Conservation (phyloP, 2,113 vertebrate genomes). For the Paradoxurus hermaphroditus region DNA sequence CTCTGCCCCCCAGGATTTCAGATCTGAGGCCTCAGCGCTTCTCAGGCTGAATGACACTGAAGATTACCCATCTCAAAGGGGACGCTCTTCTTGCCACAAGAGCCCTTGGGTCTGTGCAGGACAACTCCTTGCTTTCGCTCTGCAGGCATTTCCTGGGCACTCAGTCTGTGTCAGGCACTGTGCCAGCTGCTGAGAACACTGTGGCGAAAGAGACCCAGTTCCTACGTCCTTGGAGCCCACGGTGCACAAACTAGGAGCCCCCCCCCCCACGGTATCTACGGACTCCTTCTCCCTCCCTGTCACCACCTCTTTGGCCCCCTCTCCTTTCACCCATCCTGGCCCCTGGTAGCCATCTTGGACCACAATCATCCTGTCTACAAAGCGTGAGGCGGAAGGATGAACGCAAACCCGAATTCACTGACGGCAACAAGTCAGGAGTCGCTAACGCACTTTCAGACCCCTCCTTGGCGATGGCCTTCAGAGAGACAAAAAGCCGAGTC, state of each 20-base stretch:
- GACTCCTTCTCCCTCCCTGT: not conserved
- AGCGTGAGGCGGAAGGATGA: not conserved
- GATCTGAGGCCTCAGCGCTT: not conserved
- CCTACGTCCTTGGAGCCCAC: not conserved
- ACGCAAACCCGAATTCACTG: not conserved
- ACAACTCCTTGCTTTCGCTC: not conserved
- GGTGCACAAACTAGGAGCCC: not conserved
- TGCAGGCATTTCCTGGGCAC: not conserved
- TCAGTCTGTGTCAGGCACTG: not conserved
- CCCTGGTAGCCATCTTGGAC: not conserved
- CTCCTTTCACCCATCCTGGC: not conserved
- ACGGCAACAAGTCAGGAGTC: not conserved
- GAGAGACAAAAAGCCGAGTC: not conserved
- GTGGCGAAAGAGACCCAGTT: not conserved
- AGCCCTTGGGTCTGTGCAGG: not conserved
- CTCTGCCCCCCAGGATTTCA: not conserved
- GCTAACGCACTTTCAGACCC: not conserved
- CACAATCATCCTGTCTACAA: not conserved
- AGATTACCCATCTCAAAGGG: not conserved
- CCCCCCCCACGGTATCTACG: not conserved
- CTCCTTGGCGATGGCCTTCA: not conserved
- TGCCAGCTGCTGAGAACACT: not conserved
- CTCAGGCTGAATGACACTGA: slow-evolving; percentile 12
- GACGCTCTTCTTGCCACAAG: not conserved
- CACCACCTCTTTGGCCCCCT: not conserved